Evolutionary conservation across 2,113 vertebrate species (phyloP), one percentile per base, ranked within the genome.

Genomic region (Anguilla japonica): DNA sequence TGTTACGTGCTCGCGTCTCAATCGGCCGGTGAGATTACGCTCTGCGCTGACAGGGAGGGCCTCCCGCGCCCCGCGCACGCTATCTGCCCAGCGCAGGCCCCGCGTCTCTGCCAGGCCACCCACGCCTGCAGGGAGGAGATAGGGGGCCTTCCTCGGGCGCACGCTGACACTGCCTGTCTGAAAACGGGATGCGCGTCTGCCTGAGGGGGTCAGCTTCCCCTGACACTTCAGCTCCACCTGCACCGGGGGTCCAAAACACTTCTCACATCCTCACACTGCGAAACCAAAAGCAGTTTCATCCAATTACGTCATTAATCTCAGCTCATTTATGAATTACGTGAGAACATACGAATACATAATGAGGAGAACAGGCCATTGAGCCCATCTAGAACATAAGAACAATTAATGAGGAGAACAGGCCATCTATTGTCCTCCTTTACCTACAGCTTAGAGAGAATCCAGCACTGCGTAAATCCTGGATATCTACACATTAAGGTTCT

Each of bases 41-140:
- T 22, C 9, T 26, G 15, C 18, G 11, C 46, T n/a, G 3, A 82
- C 18, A 50, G 81, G 41, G 26, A 82, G 41, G 20, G 41, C 22
- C 22, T 43, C 43, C 41, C 41, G 18, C 40, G 41, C 81, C 18
- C 46, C 7, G 0, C 29, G 16, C 1, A n/a, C 34, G 16, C n/a
- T 85, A 85, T 85, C 84, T 41, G 8, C 40, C 8, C 13, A 22
- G 1, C 9, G 46, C 63, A 53, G 11, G 41, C 16, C 15, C 39
- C 22, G 26, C 5, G 26, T 8, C 63, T 50, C 22, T 41, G 41
- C 40, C 14, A n/a, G 11, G 5, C 60, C 20, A 11, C 39, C 67
- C 41, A 6, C 67, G 40, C 63, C 41, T 83, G 86, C 46, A 14
- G 43, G 67, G 81, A 41, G n/a, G 8, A 57, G 67, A 87, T 79